Evolutionary conservation across 2,888 invertebrate species (phyloP).

Genomic region (Blastobasis lacticolella): DNA sequence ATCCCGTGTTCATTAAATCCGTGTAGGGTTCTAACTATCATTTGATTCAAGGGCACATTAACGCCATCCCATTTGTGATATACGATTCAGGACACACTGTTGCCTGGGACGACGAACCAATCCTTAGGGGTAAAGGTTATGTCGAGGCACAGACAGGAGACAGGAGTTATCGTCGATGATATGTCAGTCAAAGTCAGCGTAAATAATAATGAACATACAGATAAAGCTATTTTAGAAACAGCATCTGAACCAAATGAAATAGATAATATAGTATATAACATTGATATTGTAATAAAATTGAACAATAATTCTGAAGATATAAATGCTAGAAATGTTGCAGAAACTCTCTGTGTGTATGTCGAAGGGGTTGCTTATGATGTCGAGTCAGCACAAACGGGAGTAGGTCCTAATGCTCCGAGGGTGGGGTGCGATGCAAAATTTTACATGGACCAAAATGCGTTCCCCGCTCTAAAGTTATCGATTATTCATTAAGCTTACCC

Average conservation of each 20-base stretch:
- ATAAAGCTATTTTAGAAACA: no score
- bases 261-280: no score
- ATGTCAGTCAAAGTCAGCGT: no score
- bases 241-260: no score
- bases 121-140: no score
- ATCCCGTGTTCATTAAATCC: conserved; percentile 38
- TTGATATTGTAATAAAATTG: no score
- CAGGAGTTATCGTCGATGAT: no score
- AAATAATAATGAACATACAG: not conserved
- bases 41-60: conserved; percentile 38
- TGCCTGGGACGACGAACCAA: conserved; percentile 1
- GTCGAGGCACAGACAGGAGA: no score
- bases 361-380: conserved; percentile 18
- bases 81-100: conserved; percentile 17
- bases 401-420: conserved; percentile 18
- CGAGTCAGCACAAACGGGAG: conserved; percentile 35
- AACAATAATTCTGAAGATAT: no score
- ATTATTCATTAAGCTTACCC: conserved; percentile 46
- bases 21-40: conserved; percentile 36
- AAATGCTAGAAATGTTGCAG: no score
- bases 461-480: conserved; percentile 35
- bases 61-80: conserved; percentile 23
- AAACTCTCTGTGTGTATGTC: conserved; percentile 9
- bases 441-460: conserved; percentile 23
- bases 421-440: conserved; percentile 32